phyloP scores from a whole-genome alignment of 1,140 invertebrate species.

The Bombus waltoni region DNA sequence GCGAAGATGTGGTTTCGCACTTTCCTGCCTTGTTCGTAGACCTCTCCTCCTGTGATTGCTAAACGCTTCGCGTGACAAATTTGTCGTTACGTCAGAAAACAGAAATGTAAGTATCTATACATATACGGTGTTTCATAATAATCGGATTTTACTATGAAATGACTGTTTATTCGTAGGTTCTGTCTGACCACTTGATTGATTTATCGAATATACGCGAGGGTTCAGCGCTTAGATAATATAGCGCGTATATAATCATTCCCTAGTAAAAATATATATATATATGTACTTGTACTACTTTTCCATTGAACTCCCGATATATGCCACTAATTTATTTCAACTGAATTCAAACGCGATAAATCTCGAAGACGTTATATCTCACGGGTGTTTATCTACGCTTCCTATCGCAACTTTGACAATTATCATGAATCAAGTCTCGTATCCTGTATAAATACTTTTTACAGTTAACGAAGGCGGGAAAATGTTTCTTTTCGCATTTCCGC shows the following conservation, averaged over 20 bases:
- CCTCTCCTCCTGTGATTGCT: neutral
- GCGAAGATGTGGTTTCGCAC: neutral
- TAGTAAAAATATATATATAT: too few species aligned
- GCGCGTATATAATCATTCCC: too few species aligned
- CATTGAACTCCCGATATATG: neutral
- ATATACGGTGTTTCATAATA: too few species aligned
- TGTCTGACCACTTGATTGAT: neutral
- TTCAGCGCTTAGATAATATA: neutral
- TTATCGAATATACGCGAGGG: neutral
- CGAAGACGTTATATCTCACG: too few species aligned
- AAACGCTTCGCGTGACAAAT: neutral
- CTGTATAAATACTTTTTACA: neutral
- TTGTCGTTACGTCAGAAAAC: neutral
- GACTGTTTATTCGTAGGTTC: neutral
- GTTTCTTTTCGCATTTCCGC: neutral
- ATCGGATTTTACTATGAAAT: neutral
- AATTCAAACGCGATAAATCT: neutral
- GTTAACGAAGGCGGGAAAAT: neutral
- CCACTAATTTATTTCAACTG: neutral
- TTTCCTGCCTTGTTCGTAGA: neutral
- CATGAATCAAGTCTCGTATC: neutral
- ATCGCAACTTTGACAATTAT: neutral
- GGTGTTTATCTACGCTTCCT: neutral
- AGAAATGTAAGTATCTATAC: too few species aligned
- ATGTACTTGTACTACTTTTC: neutral